Evolutionary conservation across 2,113 vertebrate species (phyloP), one percentile per base, ranked within the genome.

Genomic region (Stigmatopora argus): DNA sequence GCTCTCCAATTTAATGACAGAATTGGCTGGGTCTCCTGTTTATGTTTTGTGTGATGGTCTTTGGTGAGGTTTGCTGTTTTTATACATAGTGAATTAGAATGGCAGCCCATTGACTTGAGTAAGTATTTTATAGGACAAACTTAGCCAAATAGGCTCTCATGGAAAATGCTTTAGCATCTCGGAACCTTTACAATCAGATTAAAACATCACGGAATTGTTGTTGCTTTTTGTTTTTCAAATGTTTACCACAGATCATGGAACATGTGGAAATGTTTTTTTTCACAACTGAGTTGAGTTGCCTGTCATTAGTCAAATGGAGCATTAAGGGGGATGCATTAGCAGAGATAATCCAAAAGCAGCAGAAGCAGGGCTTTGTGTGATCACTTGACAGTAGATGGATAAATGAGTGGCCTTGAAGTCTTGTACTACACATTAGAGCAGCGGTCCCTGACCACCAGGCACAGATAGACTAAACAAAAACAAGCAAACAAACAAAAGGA

Each of bases 11-110:
- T 78, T 66, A 69, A 70, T 64, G 69, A 71, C 74, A 41, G 66
- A 74, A 69, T 76, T 82, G 78, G 81, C 72, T 2, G 60, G n/a
- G 56, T 66, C 75, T 78, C 73, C n/a, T 74, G 67, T 74, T 83
- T 69, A 68, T 72, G 71, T 72, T 70, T 81, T 83, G 75, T 80
- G 77, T 85, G 72, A 81, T 74, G 69, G 62, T 80, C 65, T 70
- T 78, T 88, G 86, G 88, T 84, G 82, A 56, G 65, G 72, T 79
- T 79, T 81, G 86, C 81, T 85, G 81, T 35, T 80, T 83, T 62
- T 80, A 84, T 83, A 88, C 81, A 69, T 84, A 84, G 78, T 79
- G 74, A 85, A 85, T 84, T 77, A 78, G 65, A 84, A 78, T 76
- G 77, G 70, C 71, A 70, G 71, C 48, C 67, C 73, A 61, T 79